Percentiles rank a stretch among this genome's conserved stretches.
Evolutionary conservation across 1,140 invertebrate species (phyloP).

Genomic region (Metopolophium dirhodum): DNA sequence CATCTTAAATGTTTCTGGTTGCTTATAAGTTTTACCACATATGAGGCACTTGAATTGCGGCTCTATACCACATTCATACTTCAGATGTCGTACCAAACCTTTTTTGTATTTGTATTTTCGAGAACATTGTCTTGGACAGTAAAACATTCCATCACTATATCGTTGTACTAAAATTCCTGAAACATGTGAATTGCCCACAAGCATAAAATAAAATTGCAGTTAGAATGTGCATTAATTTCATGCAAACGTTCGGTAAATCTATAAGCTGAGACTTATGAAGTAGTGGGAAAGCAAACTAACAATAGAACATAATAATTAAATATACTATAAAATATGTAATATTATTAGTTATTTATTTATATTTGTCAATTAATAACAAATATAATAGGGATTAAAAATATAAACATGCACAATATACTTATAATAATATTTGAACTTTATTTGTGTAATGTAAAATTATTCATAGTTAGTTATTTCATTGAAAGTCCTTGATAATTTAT

Average conservation of each 20-base stretch:
- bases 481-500: neutral
- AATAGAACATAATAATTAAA: neutral
- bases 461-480: neutral
- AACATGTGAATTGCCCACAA: neutral
- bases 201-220: neutral
- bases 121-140: slow-evolving; percentile 57
- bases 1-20: slow-evolving; percentile 47
- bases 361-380: neutral
- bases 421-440: neutral
- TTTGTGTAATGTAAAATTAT: neutral
- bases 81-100: slow-evolving; percentile 62
- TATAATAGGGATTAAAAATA: neutral
- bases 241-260: neutral
- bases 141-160: slow-evolving; percentile 34
- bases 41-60: slow-evolving; percentile 62
- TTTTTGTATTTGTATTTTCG: slow-evolving; percentile 59
- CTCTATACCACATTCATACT: slow-evolving; percentile 64
- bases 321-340: neutral
- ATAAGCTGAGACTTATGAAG: neutral
- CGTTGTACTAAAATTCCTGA: neutral
- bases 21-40: slow-evolving; percentile 62
- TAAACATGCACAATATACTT: neutral
- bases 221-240: neutral
- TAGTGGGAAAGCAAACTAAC: neutral
- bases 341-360: neutral